Evolutionary conservation across 35 echinoderm and acorn worm genomes (phyloP), one percentile per base, ranked within the genome.

Genomic region (Apostichopus californicus): DNA sequence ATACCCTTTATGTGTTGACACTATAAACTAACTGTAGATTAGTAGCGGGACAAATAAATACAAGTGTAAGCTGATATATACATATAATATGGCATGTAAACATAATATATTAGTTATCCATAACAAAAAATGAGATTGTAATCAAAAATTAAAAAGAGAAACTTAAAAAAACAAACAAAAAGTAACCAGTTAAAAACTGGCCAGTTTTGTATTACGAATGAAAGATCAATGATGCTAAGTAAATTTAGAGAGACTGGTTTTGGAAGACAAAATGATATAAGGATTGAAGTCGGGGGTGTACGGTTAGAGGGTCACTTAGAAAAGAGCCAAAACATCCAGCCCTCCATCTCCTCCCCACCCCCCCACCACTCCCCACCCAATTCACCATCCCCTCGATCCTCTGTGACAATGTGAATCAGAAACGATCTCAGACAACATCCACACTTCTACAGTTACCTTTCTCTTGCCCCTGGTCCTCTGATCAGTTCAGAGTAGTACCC

Each of bases 251-350:
- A 46, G 64, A 68, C 64, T 68, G 34, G 64, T 68, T 68, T 68
- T 68, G 64, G 64, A 68, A 68, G 64, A 68, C 64, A 68, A 68
- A 68, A 68, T 68, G 64, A 68, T 68, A 14, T 68, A 68, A 68
- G 64, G 18, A 68, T 68, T 68, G 34, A 68, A 18, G 64, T 68
- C 64, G 18, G 64, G 18, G 11, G 18, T 11, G 64, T 68, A 68
- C 34, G 34, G 34, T 46, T 46, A 46, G 34, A 46, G 34, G 34
- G 34, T 46, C 34, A 46, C 34, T 18, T 68, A 68, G 64, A 68
- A 17, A 8, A 11, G 11, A 9, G 11, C 3, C 64, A 68, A 68
- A 68, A 68, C 18, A 0, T 14, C 18, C 11, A 68, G 11, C 64
- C 64, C 64, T 4, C 64, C 12, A 68, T 8, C 64, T 68, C 64